These are phyloP conservation scores for Euproctis similis DNA, from an alignment of 2,888 invertebrate genomes.

Conservation along the genomic window DNA sequence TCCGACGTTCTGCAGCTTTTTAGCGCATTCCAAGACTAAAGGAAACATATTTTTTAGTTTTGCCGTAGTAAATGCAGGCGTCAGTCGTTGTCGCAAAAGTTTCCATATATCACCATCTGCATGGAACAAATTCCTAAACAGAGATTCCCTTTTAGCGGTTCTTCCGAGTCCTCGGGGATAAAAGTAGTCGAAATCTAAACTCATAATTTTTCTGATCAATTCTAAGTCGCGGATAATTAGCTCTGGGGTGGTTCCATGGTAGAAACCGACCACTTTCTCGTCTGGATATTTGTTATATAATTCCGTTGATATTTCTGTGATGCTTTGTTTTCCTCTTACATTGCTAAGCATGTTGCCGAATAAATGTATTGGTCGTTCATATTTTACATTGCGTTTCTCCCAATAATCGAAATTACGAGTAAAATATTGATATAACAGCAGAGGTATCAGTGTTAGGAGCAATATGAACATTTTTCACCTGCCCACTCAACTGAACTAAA, in stretches of 20 bases:
- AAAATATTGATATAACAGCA: conserved; percentile 32
- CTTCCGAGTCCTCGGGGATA: conserved; percentile 40
- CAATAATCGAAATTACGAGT: conserved; percentile 45
- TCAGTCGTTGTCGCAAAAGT: conserved; percentile 46
- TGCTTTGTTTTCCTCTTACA: conserved; percentile 31
- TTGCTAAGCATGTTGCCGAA: conserved; percentile 44
- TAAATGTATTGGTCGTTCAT: conserved; percentile 37
- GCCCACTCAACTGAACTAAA: no score
- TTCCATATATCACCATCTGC: conserved; percentile 53
- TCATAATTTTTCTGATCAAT: conserved; percentile 37
- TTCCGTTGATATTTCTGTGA: conserved; percentile 29
- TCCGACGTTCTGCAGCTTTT: conserved; percentile 35
- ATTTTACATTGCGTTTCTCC: conserved; percentile 44
- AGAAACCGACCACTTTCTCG: conserved; percentile 52
- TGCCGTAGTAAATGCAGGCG: conserved; percentile 51
- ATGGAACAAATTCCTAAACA: conserved; percentile 40
- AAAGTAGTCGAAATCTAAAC: conserved; percentile 42
- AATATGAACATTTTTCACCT: conserved; percentile 25
- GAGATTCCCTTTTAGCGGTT: conserved; percentile 32
- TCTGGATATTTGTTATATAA: conserved; percentile 43
- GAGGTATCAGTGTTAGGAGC: conserved; percentile 16
- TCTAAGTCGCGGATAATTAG: conserved; percentile 47
- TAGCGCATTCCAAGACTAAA: conserved; percentile 45
- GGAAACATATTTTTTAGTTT: conserved; percentile 59
- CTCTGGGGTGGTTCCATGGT: conserved; percentile 40